Percentiles rank a stretch among this genome's conserved stretches.
Conservation (phyloP, 2,888 invertebrate genomes). For the Eupithecia abbreviata region DNA sequence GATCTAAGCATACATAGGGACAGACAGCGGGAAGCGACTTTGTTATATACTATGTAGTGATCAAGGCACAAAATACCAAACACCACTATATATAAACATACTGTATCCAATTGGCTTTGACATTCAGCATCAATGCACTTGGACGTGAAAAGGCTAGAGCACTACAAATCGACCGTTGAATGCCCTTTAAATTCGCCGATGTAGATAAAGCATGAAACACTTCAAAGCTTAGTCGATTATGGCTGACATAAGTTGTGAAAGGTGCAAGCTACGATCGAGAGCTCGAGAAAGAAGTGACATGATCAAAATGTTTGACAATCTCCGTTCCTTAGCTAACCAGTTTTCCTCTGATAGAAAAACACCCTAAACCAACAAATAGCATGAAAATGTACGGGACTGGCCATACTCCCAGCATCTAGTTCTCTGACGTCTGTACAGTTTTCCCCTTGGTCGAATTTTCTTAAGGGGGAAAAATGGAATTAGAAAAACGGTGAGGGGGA, state of each 20-base stretch:
- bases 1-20: too few relatives aligned
- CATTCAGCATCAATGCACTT: conserved; percentile 21
- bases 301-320: background rate
- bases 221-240: conserved; percentile 7
- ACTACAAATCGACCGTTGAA: conserved; percentile 58
- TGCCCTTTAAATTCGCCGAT: conserved; percentile 53
- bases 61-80: background rate
- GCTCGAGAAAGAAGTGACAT: background rate
- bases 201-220: conserved; percentile 66
- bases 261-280: background rate
- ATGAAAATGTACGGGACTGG: background rate
- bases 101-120: background rate
- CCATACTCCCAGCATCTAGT: background rate
- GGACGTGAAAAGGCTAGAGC: conserved; percentile 55
- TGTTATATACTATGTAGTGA: too few relatives aligned
- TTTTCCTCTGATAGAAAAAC: background rate
- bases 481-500: too few relatives aligned
- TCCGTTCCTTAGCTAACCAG: background rate
- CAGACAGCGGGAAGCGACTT: too few relatives aligned
- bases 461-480: too few relatives aligned
- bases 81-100: background rate
- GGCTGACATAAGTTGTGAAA: background rate
- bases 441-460: too few relatives aligned
- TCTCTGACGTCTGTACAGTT: background rate
- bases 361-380: background rate